These are phyloP conservation scores for Oncorhynchus tshawytscha DNA, from an alignment of 2,113 vertebrate genomes.

Conservation along the genomic window DNA sequence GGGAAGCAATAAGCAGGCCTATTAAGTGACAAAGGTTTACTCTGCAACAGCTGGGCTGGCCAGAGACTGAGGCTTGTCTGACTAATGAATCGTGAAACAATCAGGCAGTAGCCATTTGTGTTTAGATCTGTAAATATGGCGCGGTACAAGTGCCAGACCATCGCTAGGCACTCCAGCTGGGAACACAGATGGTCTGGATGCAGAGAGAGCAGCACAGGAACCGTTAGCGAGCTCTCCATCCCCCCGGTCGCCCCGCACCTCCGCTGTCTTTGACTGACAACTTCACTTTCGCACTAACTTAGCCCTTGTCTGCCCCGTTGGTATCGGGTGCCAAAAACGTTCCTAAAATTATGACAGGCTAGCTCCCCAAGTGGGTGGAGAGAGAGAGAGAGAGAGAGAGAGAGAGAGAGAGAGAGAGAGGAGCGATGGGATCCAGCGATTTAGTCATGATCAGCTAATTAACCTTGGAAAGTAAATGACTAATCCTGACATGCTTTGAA, in stretches of 20 bases:
- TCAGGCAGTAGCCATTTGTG: constrained; percentile 99
- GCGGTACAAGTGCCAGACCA: constrained; percentile 99
- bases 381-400: not conserved
- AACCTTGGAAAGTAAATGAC: constrained; percentile 75
- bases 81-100: constrained; percentile 99
- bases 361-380: constrained; percentile 13
- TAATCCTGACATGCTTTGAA: constrained; percentile 56
- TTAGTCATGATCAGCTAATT: constrained; percentile 80
- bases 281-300: constrained; percentile 78
- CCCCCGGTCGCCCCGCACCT: constrained; percentile 67
- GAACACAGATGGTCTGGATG: constrained; percentile 99
- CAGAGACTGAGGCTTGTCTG: constrained; percentile 98
- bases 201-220: constrained; percentile 82
- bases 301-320: constrained; percentile 58
- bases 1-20: constrained; percentile 98
- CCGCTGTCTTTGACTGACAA: constrained; percentile 79
- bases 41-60: constrained; percentile 99
- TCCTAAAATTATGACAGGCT: constrained; percentile 35
- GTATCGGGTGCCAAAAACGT: constrained; percentile 51
- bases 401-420: constrained; percentile 8
- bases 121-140: constrained; percentile 99
- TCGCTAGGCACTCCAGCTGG: constrained; percentile 98
- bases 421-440: constrained; percentile 69
- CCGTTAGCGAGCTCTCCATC: constrained; percentile 6
- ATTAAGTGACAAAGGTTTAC: constrained; percentile 99